phyloP scores from a whole-genome alignment of 2,888 invertebrate genomes.

The Crematogaster levior region DNA sequence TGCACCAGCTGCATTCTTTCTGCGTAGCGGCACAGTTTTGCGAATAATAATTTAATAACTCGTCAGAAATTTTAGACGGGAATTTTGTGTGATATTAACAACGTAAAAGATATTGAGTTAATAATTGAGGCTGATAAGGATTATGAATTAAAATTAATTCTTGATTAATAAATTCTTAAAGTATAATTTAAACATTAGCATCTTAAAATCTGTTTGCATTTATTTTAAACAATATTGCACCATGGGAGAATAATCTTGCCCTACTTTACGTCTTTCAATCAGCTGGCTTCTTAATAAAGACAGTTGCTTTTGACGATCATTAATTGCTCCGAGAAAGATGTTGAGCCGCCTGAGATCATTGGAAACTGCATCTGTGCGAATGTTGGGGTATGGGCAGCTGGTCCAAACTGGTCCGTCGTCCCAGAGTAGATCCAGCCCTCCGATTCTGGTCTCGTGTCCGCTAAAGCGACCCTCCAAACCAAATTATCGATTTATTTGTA shows the following conservation, averaged over 20 bases:
- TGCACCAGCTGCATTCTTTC: constrained; percentile 62
- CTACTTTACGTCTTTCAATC: constrained; percentile 45
- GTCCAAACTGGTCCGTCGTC: constrained; percentile 86
- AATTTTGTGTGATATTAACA: neutral
- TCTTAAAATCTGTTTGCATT: neutral
- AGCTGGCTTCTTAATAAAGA: constrained; percentile 62
- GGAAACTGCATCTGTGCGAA: constrained; percentile 55
- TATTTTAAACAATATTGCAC: constrained; percentile 44
- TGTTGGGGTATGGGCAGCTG: constrained; percentile 72
- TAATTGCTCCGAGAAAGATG: constrained; percentile 80
- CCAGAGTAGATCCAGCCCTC: constrained; percentile 88
- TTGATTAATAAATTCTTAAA: neutral
- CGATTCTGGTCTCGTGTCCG: constrained; percentile 87
- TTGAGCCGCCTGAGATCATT: constrained; percentile 74
- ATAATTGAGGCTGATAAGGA: neutral
- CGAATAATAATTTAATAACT: constrained; percentile 52
- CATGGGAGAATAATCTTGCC: constrained; percentile 11
- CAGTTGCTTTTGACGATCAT: constrained; percentile 80
- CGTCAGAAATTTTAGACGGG: neutral
- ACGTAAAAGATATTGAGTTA: neutral
- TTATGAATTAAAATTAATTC: neutral
- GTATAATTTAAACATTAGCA: neutral
- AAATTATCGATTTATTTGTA: constrained; percentile 33
- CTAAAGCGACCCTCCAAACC: constrained; percentile 83
- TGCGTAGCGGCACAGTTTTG: constrained; percentile 52